Conservation (phyloP, 1,140 invertebrate genomes). For the Drosophila biarmipes region DNA sequence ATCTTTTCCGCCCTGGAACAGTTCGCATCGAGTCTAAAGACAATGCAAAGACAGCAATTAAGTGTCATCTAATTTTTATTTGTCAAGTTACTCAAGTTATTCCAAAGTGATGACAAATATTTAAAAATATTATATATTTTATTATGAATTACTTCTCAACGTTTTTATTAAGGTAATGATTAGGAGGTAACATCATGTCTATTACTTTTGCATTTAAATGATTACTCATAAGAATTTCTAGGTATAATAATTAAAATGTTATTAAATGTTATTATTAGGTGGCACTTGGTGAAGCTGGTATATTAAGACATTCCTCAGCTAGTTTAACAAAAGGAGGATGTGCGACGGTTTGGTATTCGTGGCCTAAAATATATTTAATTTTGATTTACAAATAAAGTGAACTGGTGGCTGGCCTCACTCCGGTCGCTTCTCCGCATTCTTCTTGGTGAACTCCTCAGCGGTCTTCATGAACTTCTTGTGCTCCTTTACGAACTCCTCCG, state of each 20-base stretch:
- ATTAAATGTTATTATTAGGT: no score
- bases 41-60: not conserved
- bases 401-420: slow-evolving; percentile 86
- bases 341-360: slow-evolving; percentile 3
- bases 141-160: no score
- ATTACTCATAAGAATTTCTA: no score
- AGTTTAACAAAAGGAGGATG: not conserved
- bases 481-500: slow-evolving; percentile 98
- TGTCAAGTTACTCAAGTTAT: no score
- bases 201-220: no score
- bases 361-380: slow-evolving; percentile 46
- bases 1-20: slow-evolving; percentile 2
- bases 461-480: slow-evolving; percentile 99
- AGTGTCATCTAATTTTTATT: no score
- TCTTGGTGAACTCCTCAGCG: slow-evolving; percentile 99
- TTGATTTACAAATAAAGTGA: slow-evolving; percentile 26
- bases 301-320: not conserved
- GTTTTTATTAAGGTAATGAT: no score
- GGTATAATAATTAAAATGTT: no score
- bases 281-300: no score
- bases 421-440: slow-evolving; percentile 97
- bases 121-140: no score
- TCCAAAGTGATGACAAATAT: no score
- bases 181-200: no score
- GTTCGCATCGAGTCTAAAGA: slow-evolving; percentile 14